Evolutionary conservation across 2,888 invertebrate species (phyloP), one percentile per base, ranked within the genome.

Genomic region (Cerceris ruficornis): DNA sequence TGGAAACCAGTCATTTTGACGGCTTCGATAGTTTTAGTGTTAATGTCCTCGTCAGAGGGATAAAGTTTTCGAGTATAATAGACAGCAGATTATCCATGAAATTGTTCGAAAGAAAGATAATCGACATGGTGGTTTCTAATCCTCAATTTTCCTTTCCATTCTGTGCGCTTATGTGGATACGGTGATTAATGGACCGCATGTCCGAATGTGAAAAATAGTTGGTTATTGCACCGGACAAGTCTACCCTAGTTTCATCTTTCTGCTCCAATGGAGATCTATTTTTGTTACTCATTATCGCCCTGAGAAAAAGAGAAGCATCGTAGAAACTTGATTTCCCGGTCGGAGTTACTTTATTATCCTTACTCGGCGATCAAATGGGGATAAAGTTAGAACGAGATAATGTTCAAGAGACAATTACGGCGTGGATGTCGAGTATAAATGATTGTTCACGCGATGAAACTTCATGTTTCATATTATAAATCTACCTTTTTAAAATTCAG

Each of bases 241-340:
- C 50, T 52, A 58, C 11, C 43, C 39, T 50, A 43, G 42, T 52
- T 62, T 74, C 73, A 57, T 58, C 57, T 74, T 74, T 62, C 58
- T 69, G 62, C 69, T 69, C 49, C 9, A 62, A 50, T 52, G 58
- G 39, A 7, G 17, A 42, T 42, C 41, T 17, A 57, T 61, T 68
- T 28, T 72, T 69, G 68, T 73, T 58, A 43, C 39, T 39, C 11
- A 43, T 70, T 71, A 71, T 60, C 64, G 54, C 7, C 54, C 17
- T 17, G 13, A 49, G n/a, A 7, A 69, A 60, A 28, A 62, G 57
- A 49, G 15, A 62, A 62, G 14, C 57, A 43, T 50, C 68, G 55
- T 62, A 52, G 64, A 46, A 74, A 74, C 62, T 58, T 42, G 69
- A 69, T 64, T 74, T 64, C 69, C 74, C 50, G 52, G 64, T 69